Evolutionary conservation across 2,888 invertebrate genomes (phyloP), one percentile per base, ranked within the genome.

Genomic region (Alviniconcha strummeri): DNA sequence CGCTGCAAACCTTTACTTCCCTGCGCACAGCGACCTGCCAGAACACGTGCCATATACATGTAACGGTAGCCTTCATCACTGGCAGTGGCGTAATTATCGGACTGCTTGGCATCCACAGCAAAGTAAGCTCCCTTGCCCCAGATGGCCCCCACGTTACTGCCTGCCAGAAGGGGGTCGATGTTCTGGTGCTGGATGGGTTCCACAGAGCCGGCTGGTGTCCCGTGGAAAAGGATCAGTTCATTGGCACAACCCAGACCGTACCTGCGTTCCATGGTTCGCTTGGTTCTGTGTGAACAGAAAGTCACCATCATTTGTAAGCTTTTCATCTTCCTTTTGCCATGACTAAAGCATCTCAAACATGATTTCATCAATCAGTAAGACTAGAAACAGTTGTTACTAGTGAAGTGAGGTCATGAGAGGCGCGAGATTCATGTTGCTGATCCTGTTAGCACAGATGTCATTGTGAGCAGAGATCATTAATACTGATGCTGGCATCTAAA

Each of bases 41-140:
- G 83, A 0, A 92, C 91, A 64, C 90, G 88, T 5, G 89, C 90
- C 57, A 91, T 78, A 79, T 91, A 91, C 89, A 92, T 89, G 79
- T 80, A 89, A 72, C 87, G 89, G 71, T 87, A 85, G 11, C 84
- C 80, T 0, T 87, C 84, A 8, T 81, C 77, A 82, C 89, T 89
- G 13, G 87, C 83, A 19, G 82, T 80, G 5, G 89, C 84, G 81
- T 89, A 90, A 13, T 86, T 83, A 85, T 90, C 89, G 1, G 90
- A 89, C 64, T 86, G 86, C 80, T 89, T 89, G 54, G 90, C 89
- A 56, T 90, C 89, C 7, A 82, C 77, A 6, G 90, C 89, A 83
- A 90, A 90, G 84, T 90, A 90, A 1, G 89, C 86, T 17, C 90
- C 90, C 75, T 88, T 85, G 11, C 90, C 90, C 81, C 88, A 89